Evolutionary conservation across 1,140 invertebrate genomes (phyloP), one percentile per base, ranked within the genome.

Genomic region (Cherax quadricarinatus): DNA sequence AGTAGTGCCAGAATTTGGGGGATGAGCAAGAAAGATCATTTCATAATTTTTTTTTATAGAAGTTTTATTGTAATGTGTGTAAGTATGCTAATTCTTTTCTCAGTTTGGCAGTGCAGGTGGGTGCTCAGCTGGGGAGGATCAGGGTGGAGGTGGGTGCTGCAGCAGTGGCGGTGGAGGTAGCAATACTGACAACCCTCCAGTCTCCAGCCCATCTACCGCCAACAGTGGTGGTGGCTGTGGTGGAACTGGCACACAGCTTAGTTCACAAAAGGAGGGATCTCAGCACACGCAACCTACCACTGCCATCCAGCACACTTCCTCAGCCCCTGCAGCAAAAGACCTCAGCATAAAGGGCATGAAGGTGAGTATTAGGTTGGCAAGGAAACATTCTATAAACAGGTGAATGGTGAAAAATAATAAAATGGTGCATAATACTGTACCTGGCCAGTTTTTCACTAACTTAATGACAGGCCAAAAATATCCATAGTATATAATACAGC

Each of bases 261-360:
- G 84, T 9, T 48, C 80, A 62, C 49, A 49, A 18, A 62, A 83
- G 70, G 53, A 81, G 10, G 60, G 66, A 12, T 70, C 83, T 48
- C 75, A 51, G 30, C 10, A 66, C 73, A 84, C 62, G n/a, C 84
- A 92, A 53, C 57, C 62, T 48, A 16, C 62, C 57, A 21, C 73
- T 7, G 78, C 78, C 70, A 86, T 48, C 73, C 86, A 92, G 53
- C 91, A 80, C 53, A 73, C 24, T 85, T 30, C 83, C 7, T 66
- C 70, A 49, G n/a, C 60, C 9, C 24, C 83, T 12, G n/a, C 86
- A 66, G 21, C 86, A 49, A 92, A 73, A 57, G 91, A 88, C 49
- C 82, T 88, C 30, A 88, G 86, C 53, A 92, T 78, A 79, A 92
- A 85, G 57, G 91, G 73, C 53, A 88, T 90, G 88, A 93, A 86